Base-by-base conservation (phyloP, 2,113 vertebrate species). In the Rhynchomys soricoides region DNA sequence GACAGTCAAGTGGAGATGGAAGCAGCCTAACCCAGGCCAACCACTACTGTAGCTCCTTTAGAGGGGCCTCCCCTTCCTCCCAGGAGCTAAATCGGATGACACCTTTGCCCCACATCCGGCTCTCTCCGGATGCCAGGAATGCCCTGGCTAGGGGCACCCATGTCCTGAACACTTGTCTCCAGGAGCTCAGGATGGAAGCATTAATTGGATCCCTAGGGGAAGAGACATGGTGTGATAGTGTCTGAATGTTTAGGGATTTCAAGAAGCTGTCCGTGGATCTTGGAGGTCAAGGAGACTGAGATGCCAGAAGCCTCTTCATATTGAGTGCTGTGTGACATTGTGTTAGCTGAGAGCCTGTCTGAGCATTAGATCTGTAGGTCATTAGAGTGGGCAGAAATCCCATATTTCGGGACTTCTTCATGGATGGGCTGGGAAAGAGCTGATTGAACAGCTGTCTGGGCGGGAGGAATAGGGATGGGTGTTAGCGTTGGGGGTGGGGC, bases 41-140 rank as follows among this genome's bases (percentile, higher is more conserved):
- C 70, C 24, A 59, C 89, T 48, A 59, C 82, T 7, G 50, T 57
- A 50, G 81, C 82, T 86, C n/a, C 68, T 96, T 71, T 90, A 93
- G 45, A 95, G 92, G 71, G 89, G 83, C 86, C n/a, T 79, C 48
- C 70, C 31, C 86, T 96, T 96, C 92, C 90, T 95, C 79, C 85
- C 82, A 92, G 95, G 94, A 97, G 95, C 97, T 98, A 97, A 97
- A 96, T 98, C 90, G 17, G 43, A 94, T 88, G 73, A 82, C 71
- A 97, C 93, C 97, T 98, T 97, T 98, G 96, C 90, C 97, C 97
- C 77, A 98, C 96, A 97, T 98, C 96, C 92, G 92, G 95, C 90
- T 68, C 85, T 93, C 93, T 95, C 96, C 3, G 21, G 85, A 96
- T 97, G 92, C 94, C 95, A 97, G 95, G 89, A 96, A 96, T 96